Evolutionary conservation across 2,888 invertebrate genomes (phyloP), one percentile per base, ranked within the genome.

Genomic region (Sinohyriopsis cumingii): DNA sequence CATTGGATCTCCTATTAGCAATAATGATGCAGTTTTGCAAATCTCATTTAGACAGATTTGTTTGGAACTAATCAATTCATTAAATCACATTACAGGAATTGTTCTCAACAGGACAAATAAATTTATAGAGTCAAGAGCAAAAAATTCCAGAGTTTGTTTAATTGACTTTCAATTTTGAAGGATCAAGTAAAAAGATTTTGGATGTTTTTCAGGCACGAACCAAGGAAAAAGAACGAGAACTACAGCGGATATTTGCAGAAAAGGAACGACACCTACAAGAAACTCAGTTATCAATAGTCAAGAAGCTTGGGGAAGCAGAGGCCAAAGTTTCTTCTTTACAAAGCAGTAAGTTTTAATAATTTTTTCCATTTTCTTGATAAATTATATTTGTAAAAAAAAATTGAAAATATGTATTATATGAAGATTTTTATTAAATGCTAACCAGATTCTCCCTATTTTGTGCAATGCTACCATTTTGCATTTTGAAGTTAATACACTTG

Each of bases 231-330:
- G 89, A 84, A 69, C 82, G 85, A 65, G 88, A 89, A 71, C 73
- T 91, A 55, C 84, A 88, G 77, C 77, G 87, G 78, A 70, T 81
- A 77, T 89, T 90, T 82, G 86, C 86, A 45, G 90, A 91, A 67
- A 89, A 89, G 71, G 90, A 91, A 77, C 84, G 88, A 65, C 88
- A 90, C 57, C 84, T 89, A 63, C 86, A 89, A 69, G 90, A 90
- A 69, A 87, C 86, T 20, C 89, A 90, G 77, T 78, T 88, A 64
- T 75, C 84, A n/a, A 86, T 90, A 64, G 88, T 87, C 56, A 86
- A 85, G 77, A 90, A 90, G 80, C 84, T 91, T 54, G 89, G 90
- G 63, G 91, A 91, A 73, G 89, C 90, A 45, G 91, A 91, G 80
- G 87, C 89, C 73, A 87, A 87, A 79, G 88, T 89, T 56, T 77